These are phyloP conservation scores for Paramormyrops hopkinsi DNA, from an alignment of 2,797 vertebrate genomes.

Conservation along the genomic window DNA sequence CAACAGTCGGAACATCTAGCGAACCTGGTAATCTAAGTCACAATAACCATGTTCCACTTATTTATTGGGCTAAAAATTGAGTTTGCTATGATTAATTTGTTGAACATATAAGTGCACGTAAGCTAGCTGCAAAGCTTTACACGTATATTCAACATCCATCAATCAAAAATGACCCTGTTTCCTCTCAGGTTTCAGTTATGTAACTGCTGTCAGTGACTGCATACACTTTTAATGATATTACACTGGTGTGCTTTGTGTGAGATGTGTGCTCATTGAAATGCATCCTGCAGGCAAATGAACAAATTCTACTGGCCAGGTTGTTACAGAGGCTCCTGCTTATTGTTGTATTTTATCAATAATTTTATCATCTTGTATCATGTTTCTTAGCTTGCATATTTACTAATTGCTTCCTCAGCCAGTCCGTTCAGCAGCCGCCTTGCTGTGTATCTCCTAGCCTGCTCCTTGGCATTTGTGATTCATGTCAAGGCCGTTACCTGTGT, in stretches of 20 bases:
- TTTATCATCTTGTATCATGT: neutral
- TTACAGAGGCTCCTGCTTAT: neutral
- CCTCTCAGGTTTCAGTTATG: neutral
- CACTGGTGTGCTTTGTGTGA: neutral
- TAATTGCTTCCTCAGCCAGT: neutral
- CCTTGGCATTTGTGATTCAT: neutral
- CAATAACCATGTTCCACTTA: neutral
- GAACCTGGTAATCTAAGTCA: neutral
- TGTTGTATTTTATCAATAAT: neutral
- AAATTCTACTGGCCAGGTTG: neutral
- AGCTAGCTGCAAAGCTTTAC: neutral
- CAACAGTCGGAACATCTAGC: neutral
- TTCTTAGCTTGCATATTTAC: neutral
- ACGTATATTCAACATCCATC: neutral
- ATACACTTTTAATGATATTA: neutral
- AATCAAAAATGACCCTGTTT: conserved; percentile 1
- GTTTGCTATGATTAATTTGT: neutral
- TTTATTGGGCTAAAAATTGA: neutral
- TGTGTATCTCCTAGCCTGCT: neutral
- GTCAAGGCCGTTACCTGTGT: neutral
- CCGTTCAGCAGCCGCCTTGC: neutral
- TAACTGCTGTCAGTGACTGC: neutral
- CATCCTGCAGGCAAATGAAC: neutral
- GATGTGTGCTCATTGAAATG: neutral
- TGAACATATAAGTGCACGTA: neutral